Evolutionary conservation across 2,797 vertebrate species (phyloP), one percentile per base, ranked within the genome.

Genomic region (Phylloscopus collybita): DNA sequence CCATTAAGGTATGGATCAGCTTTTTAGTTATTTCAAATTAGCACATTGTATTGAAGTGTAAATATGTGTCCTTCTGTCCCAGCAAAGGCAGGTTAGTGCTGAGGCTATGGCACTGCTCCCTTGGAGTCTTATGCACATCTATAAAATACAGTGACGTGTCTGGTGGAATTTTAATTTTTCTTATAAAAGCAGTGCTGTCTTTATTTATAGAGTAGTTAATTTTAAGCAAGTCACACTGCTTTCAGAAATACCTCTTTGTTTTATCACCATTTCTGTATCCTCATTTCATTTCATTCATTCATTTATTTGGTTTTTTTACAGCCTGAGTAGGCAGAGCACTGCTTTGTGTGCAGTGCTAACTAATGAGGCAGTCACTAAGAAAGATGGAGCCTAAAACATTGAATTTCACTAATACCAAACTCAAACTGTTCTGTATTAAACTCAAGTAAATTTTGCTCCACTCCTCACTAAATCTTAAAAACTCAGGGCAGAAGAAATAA

Each of bases 141-240:
- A 1, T 11, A 5, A 60, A 87, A 74, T 75, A 0, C 1, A 66
- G 17, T 3, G 4, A 16, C 3, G 2, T 40, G 30, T 20, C 40
- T 72, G 49, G 6, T 64, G 38, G 32, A 49, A 9, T 79, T 32
- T 27, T 38, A n/a, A 22, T 7, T 66, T 45, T n/a, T 42, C 30
- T 6, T 6, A 27, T 65, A 59, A 61, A 76, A 86, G 17, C 32
- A 45, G 9, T 25, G 4, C 34, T 49, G 23, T 17, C 19, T 75
- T 36, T 65, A 27, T 60, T 34, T 45, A 53, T 40, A 40, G 38
- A 70, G 16, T 13, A 57, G 5, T 66, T 94, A 34, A 50, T 66
- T 75, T 66, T 42, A 84, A 81, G 56, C 17, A 74, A 57, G 71
- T 34, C 50, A 12, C 54, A 7, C n/a, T 18, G 9, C 60, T 72